Base-by-base conservation (phyloP, 2,113 vertebrate species). In the Vombatus ursinus region DNA sequence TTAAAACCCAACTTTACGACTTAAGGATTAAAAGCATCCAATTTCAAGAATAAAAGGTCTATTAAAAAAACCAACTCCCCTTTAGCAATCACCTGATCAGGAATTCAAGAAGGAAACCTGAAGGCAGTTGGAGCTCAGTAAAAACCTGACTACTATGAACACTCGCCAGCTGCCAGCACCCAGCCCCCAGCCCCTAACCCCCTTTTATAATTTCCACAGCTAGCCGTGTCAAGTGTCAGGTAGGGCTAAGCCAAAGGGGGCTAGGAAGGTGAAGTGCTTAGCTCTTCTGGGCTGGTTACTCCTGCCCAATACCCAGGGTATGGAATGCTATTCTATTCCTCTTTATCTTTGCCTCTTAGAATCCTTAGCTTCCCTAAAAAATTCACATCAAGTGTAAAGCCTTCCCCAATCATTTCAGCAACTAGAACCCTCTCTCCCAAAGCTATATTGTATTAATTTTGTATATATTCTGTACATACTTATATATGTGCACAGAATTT, bases 131-230 rank as follows among this genome's bases (percentile, higher is more conserved):
- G 53, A 54, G 24, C 24, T 57, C 54, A 57, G 54, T 26, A 68
- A 77, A 77, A 77, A 77, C 14, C 11, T 5, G 12, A 77, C 14
- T 6, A 31, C 4, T 3, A 37, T 37, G 14, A 68, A 37, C 12
- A 68, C 8, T 7, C 26, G 0, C 2, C 26, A 8, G 9, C 22
- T 24, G 2, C 6, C 52, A 24, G 52, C 3, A n/a, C n/a, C n/a
- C n/a, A n/a, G 9, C 22, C 19, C 22, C 6, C 52, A 24, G 52
- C 3, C 50, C 11, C 50, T 10, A 51, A 11, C 50, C 50, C 50
- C 26, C 57, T 68, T 77, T 77, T 77, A 77, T 77, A 77, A 77
- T 77, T 77, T 77, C 37, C 61, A 77, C 61, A 77, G 61, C 11
- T 31, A 77, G 12, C 37, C 12, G 0, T 14, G 11, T 37, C 61